These are phyloP conservation scores for Carlito syrichta DNA, from an alignment of 2,113 vertebrate species.

Conservation along the genomic window DNA sequence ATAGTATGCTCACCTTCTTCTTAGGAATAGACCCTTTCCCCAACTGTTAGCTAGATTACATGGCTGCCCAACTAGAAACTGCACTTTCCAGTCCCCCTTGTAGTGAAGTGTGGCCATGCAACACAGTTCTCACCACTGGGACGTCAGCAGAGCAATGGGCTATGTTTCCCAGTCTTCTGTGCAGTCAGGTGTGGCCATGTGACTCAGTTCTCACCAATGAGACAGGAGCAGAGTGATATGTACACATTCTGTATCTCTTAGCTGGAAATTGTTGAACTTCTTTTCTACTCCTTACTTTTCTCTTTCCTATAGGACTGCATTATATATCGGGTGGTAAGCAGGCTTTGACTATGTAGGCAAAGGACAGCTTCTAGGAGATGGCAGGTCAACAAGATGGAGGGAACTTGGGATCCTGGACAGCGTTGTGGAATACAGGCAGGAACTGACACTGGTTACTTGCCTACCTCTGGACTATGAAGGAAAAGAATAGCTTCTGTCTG, in stretches of 20 bases:
- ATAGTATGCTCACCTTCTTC: neutral
- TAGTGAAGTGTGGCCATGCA: neutral
- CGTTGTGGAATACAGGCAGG: neutral
- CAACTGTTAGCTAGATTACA: neutral
- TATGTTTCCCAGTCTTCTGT: too few relatives aligned
- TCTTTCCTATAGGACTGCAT: neutral
- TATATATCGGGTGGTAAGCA: neutral
- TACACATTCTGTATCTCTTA: neutral
- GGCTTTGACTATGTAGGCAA: neutral
- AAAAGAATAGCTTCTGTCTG: neutral
- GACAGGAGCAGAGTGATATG: neutral
- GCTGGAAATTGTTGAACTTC: neutral
- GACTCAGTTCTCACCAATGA: neutral
- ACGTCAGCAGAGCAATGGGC: neutral
- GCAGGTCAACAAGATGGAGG: neutral
- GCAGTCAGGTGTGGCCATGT: neutral
- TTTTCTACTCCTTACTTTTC: neutral
- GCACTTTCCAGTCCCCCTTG: neutral
- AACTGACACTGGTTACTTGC: neutral
- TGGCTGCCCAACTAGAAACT: neutral
- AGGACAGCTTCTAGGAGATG: neutral
- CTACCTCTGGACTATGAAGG: neutral
- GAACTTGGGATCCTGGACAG: too few relatives aligned
- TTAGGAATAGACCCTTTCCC: neutral
- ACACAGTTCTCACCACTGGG: neutral